Percentiles rank a stretch among this genome's conserved stretches.
Evolutionary conservation across 2,797 vertebrate species (phyloP).

Genomic region (Anniella stebbinsi): DNA sequence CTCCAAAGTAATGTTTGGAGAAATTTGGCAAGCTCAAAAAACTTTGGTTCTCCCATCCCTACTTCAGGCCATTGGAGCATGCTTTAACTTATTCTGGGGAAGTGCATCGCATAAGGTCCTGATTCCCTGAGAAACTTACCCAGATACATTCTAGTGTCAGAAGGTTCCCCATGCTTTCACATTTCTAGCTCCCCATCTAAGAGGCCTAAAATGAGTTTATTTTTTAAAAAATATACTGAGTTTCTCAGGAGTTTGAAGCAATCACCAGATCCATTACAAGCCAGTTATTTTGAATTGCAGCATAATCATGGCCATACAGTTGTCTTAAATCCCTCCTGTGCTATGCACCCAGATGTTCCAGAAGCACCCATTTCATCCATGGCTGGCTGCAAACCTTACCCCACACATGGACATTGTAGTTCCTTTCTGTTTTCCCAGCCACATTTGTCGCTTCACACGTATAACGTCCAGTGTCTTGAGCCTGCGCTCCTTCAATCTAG

Average conservation of each 20-base stretch:
- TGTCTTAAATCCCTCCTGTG: not conserved
- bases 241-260: not conserved
- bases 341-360: conserved; percentile 10
- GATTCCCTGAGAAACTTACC: not conserved
- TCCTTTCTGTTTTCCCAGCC: conserved; percentile 95
- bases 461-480: conserved; percentile 93
- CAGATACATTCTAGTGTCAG: not conserved
- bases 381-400: conserved; percentile 81
- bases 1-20: too few species aligned
- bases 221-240: not conserved
- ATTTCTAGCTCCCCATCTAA: not conserved
- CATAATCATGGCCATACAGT: not conserved
- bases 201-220: not conserved
- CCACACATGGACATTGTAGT: conserved; percentile 96
- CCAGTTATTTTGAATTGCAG: not conserved
- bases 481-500: conserved; percentile 88
- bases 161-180: not conserved
- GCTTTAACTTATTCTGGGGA: not conserved
- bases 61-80: not conserved
- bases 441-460: conserved; percentile 96
- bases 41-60: too few species aligned
- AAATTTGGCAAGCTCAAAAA: too few species aligned
- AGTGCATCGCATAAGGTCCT: not conserved
- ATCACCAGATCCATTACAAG: not conserved
- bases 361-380: not conserved